Conservation (phyloP, 2,888 invertebrate genomes). For the Leucoma salicis region DNA sequence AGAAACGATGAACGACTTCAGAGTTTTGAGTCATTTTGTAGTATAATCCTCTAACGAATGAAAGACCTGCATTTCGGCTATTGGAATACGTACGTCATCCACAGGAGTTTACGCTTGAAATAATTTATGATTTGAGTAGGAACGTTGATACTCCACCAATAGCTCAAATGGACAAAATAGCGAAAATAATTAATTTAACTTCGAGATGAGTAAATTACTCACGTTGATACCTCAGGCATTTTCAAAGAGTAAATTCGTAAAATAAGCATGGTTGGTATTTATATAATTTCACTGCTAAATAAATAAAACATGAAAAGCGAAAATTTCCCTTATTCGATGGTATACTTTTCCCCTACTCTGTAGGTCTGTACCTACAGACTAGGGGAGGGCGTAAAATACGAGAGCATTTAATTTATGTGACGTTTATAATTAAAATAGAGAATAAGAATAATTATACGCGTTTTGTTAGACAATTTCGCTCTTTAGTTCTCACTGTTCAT, state of each 20-base stretch:
- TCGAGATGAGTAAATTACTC: too few species aligned
- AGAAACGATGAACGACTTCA: too few species aligned
- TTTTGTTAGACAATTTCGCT: neutral
- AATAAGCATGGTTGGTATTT: too few species aligned
- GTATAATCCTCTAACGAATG: too few species aligned
- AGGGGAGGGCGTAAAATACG: slow-evolving; percentile 3
- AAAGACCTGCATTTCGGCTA: too few species aligned
- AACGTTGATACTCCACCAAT: too few species aligned
- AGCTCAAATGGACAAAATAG: too few species aligned
- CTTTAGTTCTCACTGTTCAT: neutral
- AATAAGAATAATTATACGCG: slow-evolving; percentile 4
- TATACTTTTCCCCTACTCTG: slow-evolving; percentile 1
- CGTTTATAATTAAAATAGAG: slow-evolving; percentile 6
- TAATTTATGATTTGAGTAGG: too few species aligned
- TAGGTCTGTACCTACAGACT: neutral
- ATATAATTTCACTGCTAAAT: neutral
- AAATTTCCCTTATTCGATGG: neutral
- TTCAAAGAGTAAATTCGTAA: neutral
- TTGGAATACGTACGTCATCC: too few species aligned
- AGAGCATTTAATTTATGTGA: slow-evolving; percentile 3
- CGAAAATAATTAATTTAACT: too few species aligned
- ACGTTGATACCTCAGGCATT: neutral
- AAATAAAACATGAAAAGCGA: neutral
- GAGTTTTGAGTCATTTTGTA: too few species aligned
- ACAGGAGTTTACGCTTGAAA: too few species aligned